Evolutionary conservation across 1,140 invertebrate genomes (phyloP), one percentile per base, ranked within the genome.

Genomic region (Lordiphosa mommai): DNA sequence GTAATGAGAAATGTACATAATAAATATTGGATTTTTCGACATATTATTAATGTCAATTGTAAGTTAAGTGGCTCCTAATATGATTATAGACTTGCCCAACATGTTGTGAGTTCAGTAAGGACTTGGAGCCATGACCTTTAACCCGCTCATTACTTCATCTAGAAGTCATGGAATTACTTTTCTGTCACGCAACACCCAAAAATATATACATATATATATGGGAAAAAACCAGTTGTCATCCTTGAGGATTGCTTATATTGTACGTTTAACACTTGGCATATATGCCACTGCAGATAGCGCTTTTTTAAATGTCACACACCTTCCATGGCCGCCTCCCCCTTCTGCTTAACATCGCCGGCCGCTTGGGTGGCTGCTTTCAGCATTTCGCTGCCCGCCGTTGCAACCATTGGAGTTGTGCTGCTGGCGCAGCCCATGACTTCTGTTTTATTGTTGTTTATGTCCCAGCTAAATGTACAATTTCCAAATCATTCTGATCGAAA

Each of bases 341-440:
- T 71, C 61, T 88, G 59, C 27, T 82, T 72, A 49, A 76, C 84
- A 53, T 86, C 76, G 37, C 49, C 59, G 30, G 72, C 76, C 52
- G 60, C 76, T 86, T 88, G 86, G 66, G 76, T 79, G 57, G 87
- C 84, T 37, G 86, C 72, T 66, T 88, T 88, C 51, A 88, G 64
- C 68, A 88, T 86, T 72, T 86, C 87, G 70, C 77, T 87, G 57
- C 87, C 87, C 34, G 84, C 87, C 38, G 77, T 86, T 49, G 77
- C 76, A 56, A 88, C 67, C 76, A 88, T 85, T 44, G 87, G 87
- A 43, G 87, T n/a, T n/a, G n/a, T 85, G 72, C 87, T 88, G 65
- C 80, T 86, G 47, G 87, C 87, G 58, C 87, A 88, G 66, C 87
- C 87, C 87, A 88, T 88, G 56, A 74, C 57, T 72, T 20, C 47